phyloP scores from a whole-genome alignment of 2,888 invertebrate genomes.

The Pseudolycoriella hygida region DNA sequence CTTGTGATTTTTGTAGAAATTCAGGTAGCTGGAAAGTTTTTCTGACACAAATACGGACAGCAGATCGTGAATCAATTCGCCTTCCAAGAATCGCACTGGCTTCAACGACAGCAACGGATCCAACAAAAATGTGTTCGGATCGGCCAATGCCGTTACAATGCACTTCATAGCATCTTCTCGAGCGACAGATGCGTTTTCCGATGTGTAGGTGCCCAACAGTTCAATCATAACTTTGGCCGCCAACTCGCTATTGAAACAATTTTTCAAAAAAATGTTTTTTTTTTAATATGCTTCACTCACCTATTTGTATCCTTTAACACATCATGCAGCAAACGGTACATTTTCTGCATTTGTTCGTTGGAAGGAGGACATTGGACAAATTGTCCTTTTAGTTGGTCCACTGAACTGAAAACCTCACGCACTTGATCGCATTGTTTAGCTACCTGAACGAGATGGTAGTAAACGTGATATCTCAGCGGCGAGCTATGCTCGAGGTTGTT shows the following conservation, averaged over 20 bases:
- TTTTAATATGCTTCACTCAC: too few relatives aligned
- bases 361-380: slow-evolving; percentile 64
- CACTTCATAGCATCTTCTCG: slow-evolving; percentile 93
- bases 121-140: slow-evolving; percentile 86
- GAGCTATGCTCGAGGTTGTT: slow-evolving; percentile 76
- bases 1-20: slow-evolving; percentile 82
- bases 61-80: slow-evolving; percentile 86
- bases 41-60: slow-evolving; percentile 90
- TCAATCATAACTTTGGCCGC: slow-evolving; percentile 96
- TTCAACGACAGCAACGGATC: slow-evolving; percentile 87
- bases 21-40: slow-evolving; percentile 76
- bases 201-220: slow-evolving; percentile 86
- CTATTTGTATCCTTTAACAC: slow-evolving; percentile 67
- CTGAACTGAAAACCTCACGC: slow-evolving; percentile 64
- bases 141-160: slow-evolving; percentile 86
- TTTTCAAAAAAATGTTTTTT: too few relatives aligned
- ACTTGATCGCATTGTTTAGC: slow-evolving; percentile 78
- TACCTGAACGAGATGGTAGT: slow-evolving; percentile 77
- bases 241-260: slow-evolving; percentile 55
- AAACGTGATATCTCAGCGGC: slow-evolving; percentile 78
- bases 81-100: slow-evolving; percentile 88
- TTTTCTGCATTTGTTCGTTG: slow-evolving; percentile 79
- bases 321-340: slow-evolving; percentile 76
- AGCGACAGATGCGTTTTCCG: slow-evolving; percentile 92
- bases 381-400: slow-evolving; percentile 66